These are phyloP conservation scores for Paracyprichromis sp. DNA, from an alignment of 2,113 vertebrate species.

Conservation along the genomic window DNA sequence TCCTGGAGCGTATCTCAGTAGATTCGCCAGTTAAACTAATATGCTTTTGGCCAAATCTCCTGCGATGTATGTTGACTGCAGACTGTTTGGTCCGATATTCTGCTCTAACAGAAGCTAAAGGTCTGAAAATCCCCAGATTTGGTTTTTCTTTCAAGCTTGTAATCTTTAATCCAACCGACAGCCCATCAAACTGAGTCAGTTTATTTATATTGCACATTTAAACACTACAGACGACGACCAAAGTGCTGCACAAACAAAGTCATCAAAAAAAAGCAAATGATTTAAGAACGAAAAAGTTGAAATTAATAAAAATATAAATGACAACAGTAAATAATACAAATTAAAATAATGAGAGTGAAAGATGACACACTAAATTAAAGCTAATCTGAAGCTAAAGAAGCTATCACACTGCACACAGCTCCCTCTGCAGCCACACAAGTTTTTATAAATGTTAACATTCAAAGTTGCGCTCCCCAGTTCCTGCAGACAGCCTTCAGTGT, in stretches of 20 bases:
- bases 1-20: neutral
- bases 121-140: fast-evolving
- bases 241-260: neutral
- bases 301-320: neutral
- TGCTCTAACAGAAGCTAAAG: neutral
- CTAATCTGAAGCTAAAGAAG: neutral
- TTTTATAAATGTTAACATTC: neutral
- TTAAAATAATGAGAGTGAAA: neutral
- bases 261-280: neutral
- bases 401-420: neutral
- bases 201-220: neutral
- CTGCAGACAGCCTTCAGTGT: neutral
- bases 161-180: neutral
- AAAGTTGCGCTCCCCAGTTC: neutral
- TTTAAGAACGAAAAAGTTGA: fast-evolving
- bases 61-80: neutral
- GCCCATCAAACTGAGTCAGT: fast-evolving
- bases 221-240: neutral
- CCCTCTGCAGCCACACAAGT: neutral
- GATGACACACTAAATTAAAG: neutral
- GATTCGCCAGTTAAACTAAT: neutral
- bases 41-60: neutral
- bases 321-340: neutral
- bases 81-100: neutral
- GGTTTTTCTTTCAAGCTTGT: neutral